A percentile compares a stretch with the other conserved stretches of the same genome.
Conservation (phyloP, 2,113 vertebrate species). For the Erythrocercus mccallii region DNA sequence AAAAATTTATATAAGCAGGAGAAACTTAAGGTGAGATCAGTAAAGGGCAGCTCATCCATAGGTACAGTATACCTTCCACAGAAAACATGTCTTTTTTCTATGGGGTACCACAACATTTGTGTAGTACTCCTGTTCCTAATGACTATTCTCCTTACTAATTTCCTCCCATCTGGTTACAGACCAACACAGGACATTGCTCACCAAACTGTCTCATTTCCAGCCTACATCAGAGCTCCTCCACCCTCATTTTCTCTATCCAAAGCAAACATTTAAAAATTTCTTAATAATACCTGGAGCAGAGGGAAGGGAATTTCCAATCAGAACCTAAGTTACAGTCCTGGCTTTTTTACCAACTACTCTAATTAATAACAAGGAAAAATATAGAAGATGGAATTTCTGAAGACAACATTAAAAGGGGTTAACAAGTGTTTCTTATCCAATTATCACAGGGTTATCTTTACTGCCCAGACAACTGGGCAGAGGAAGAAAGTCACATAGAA, state of each 20-base stretch:
- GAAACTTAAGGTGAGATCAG: not conserved
- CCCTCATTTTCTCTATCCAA: not conserved
- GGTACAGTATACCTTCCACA: not conserved
- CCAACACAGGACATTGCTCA: not conserved
- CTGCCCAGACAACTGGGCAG: not conserved
- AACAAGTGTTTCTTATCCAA: not conserved
- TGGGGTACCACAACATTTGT: not conserved
- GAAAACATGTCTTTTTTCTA: not conserved
- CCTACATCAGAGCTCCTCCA: not conserved
- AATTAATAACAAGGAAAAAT: not conserved
- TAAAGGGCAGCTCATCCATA: not conserved
- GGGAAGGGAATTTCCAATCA: not conserved
- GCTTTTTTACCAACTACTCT: not conserved
- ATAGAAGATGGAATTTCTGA: not conserved
- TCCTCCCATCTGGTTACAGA: not conserved
- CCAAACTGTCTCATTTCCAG: not conserved
- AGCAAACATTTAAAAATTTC: not conserved
- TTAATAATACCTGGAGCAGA: not conserved
- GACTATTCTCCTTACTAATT: not conserved
- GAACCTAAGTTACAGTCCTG: not conserved
- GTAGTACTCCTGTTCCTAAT: not conserved
- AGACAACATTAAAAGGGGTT: not conserved
- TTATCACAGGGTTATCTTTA: not conserved
- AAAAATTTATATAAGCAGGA: not conserved
- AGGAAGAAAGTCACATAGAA: not conserved